Evolutionary conservation across 1,140 invertebrate species (phyloP), one percentile per base, ranked within the genome.

Genomic region (Drosophila pruinosa): DNA sequence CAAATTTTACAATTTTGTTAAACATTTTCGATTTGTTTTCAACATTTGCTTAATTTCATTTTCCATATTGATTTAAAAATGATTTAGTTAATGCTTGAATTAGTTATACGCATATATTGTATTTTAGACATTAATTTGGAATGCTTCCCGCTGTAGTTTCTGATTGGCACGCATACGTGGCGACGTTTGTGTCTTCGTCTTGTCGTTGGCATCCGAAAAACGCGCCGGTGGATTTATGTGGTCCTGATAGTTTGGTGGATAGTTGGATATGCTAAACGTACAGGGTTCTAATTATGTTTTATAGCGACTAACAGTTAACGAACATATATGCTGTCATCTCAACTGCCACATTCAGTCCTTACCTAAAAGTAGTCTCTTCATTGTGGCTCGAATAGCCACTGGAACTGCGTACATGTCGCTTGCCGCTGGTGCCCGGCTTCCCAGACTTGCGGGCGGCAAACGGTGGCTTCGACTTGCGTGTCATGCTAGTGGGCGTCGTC

Each of bases 361-460:
- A 95, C 94, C 94, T 95, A 93, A 96, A 96, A n/a, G 95, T 95
- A 41, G 95, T 96, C 91, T 96, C 95, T 90, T 96, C 95, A 78
- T 95, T 95, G 91, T 96, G 95, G 91, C 94, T 95, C 62, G 94
- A 95, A 86, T 96, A 96, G 5, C 95, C 95, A 90, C 94, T 95
- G 81, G 94, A 95, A 78, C 94, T 95, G 62, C 95, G 92, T 52
- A 95, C 94, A 76, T 95, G 94, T 10, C 94, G 88, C 82, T 95
- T 73, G 90, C 93, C 38, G 91, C 92, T 54, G 14, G 89, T 90
- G 1, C 89, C 89, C 5, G 91, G 91, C 78, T 94, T 94, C 7
- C 92, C 92, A 3, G 92, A 92, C 83, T 95, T 95, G 36, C 93
- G 92, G 80, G 95, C 94, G 15, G 94, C 91, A 43, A 90, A 91